phyloP scores from a whole-genome alignment of 2,113 vertebrate species.

The Azemiops feae region DNA sequence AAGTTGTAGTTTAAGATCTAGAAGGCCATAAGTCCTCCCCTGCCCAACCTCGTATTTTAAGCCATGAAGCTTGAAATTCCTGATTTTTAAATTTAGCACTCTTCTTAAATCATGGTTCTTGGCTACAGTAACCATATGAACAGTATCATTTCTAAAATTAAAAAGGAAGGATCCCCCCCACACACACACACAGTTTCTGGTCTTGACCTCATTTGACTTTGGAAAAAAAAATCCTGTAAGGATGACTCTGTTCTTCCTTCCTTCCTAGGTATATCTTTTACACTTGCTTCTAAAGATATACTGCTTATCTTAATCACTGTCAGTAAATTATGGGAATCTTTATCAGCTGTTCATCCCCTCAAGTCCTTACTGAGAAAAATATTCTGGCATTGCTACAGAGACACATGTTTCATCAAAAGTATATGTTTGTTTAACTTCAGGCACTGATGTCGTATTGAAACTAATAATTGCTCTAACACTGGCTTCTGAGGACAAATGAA shows the following conservation, averaged over 20 bases:
- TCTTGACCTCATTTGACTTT: slow-evolving; percentile 46
- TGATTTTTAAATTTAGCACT: slow-evolving; percentile 15
- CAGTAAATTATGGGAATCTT: slow-evolving; percentile 40
- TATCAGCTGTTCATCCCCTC: slow-evolving; percentile 54
- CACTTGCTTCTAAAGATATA: slow-evolving; percentile 44
- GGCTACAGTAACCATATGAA: slow-evolving; percentile 24
- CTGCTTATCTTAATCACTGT: slow-evolving; percentile 43
- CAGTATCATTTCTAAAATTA: slow-evolving; percentile 37
- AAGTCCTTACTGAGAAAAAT: slow-evolving; percentile 21
- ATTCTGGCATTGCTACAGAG: slow-evolving; percentile 55
- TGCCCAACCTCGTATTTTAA: not conserved
- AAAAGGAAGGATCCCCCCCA: not conserved
- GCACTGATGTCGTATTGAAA: slow-evolving; percentile 38
- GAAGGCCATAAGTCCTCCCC: not conserved
- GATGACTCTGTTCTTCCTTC: slow-evolving; percentile 26
- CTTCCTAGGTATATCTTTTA: slow-evolving; percentile 38
- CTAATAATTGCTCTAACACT: slow-evolving; percentile 49
- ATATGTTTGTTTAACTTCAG: slow-evolving; percentile 58
- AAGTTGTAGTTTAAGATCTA: not conserved
- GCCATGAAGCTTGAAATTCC: not conserved
- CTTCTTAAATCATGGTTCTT: slow-evolving; percentile 39
- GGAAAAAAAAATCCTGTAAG: slow-evolving; percentile 22
- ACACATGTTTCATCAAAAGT: slow-evolving; percentile 51
- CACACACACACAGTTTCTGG: not conserved
- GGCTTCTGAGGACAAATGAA: slow-evolving; percentile 41